Conservation (phyloP, 2,797 vertebrate species). For the Amblyraja radiata region DNA sequence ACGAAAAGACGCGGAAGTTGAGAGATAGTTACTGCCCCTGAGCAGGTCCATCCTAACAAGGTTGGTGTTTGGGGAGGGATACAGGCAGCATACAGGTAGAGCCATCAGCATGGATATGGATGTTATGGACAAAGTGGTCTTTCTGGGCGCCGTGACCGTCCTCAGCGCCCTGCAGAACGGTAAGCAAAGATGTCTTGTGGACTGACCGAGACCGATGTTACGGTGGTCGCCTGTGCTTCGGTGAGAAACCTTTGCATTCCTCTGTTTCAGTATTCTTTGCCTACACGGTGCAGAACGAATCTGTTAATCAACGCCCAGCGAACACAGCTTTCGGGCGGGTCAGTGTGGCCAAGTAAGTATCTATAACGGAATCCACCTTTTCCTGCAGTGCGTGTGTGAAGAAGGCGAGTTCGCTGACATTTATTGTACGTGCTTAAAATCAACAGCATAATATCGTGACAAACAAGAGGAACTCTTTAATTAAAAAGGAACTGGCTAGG, state of each 20-base stretch:
- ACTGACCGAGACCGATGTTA: neutral
- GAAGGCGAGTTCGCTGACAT: neutral
- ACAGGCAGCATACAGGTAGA: too few species aligned
- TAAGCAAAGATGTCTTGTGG: slow-evolving; percentile 52
- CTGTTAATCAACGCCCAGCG: slow-evolving; percentile 56
- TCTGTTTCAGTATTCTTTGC: slow-evolving; percentile 74
- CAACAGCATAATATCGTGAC: neutral
- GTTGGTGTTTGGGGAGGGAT: too few species aligned
- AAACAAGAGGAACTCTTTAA: neutral
- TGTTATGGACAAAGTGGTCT: slow-evolving; percentile 70
- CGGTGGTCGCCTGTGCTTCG: too few species aligned
- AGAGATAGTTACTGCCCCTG: neutral
- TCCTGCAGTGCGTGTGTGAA: neutral
- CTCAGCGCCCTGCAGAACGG: slow-evolving; percentile 85
- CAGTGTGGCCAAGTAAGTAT: slow-evolving; percentile 84
- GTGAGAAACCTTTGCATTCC: slow-evolving; percentile 31
- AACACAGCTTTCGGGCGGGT: slow-evolving; percentile 71
- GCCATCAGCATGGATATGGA: slow-evolving; percentile 63
- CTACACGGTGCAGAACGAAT: slow-evolving; percentile 79
- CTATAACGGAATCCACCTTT: neutral
- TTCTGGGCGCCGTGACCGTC: slow-evolving; percentile 77
- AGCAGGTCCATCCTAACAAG: neutral
- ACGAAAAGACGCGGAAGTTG: neutral
- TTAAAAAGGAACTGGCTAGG: neutral
- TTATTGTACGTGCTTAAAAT: neutral